Conservation (phyloP, 2,113 vertebrate genomes). For the Hypanus sabinus region DNA sequence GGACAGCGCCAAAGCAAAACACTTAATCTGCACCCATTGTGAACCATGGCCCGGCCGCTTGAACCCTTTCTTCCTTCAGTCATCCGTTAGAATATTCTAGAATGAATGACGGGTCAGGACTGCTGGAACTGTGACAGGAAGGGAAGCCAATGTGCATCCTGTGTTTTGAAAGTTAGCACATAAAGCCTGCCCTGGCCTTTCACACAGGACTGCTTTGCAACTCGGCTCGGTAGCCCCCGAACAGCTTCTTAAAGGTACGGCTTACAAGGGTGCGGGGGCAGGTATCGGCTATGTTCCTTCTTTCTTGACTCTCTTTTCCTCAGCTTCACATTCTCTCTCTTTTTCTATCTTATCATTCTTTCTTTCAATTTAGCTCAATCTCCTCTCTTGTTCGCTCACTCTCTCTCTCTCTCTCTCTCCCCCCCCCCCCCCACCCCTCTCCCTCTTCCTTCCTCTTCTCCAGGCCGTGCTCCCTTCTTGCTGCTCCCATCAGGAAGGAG, state of each 20-base stretch:
- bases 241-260: too few species aligned
- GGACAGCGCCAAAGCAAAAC: not conserved
- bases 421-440: not conserved
- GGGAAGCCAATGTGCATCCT: conserved; percentile 17
- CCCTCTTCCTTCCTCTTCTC: not conserved
- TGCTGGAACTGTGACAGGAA: not conserved
- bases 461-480: too few species aligned
- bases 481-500: too few species aligned
- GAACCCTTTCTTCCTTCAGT: not conserved
- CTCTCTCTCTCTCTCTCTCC: not conserved
- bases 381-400: not conserved
- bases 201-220: not conserved
- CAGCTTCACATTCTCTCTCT: not conserved
- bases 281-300: not conserved
- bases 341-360: not conserved
- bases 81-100: not conserved
- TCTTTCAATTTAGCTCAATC: not conserved
- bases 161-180: not conserved
- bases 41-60: not conserved
- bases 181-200: not conserved
- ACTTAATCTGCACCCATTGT: not conserved
- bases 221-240: too few species aligned
- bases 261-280: not conserved
- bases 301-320: not conserved
- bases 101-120: not conserved